These are phyloP conservation scores for Martes martes DNA, from an alignment of 2,113 vertebrate genomes.

Conservation along the genomic window DNA sequence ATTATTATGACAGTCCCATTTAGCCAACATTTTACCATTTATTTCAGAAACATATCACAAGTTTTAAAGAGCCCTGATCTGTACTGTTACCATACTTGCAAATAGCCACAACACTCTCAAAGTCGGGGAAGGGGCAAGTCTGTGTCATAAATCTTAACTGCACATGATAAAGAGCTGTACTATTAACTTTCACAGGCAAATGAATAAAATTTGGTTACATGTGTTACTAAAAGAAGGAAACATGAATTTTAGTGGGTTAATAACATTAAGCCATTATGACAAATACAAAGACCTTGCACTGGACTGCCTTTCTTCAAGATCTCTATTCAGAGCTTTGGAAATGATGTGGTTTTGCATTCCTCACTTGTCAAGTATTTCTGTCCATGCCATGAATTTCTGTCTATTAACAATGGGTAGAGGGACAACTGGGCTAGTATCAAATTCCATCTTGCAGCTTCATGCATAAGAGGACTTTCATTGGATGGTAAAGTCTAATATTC, in stretches of 20 bases:
- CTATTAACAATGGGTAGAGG: background rate
- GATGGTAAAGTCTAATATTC: background rate
- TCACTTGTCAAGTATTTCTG: background rate
- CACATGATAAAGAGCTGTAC: background rate
- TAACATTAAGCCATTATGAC: background rate
- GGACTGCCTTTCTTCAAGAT: background rate
- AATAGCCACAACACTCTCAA: background rate
- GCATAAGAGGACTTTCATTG: background rate
- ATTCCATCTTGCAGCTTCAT: background rate
- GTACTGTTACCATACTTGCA: background rate
- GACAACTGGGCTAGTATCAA: background rate
- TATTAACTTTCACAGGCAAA: background rate
- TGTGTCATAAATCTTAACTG: background rate
- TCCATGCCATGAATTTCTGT: background rate
- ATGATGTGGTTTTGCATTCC: background rate
- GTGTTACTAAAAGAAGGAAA: background rate
- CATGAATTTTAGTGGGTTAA: background rate
- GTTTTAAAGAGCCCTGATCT: background rate
- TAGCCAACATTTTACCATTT: background rate
- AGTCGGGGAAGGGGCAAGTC: background rate
- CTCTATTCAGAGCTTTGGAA: background rate
- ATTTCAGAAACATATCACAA: background rate
- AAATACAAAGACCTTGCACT: background rate
- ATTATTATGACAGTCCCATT: background rate
- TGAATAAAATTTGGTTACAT: background rate